Evolutionary conservation across 2,888 invertebrate genomes (phyloP).

Genomic region (Julus scandinavius): DNA sequence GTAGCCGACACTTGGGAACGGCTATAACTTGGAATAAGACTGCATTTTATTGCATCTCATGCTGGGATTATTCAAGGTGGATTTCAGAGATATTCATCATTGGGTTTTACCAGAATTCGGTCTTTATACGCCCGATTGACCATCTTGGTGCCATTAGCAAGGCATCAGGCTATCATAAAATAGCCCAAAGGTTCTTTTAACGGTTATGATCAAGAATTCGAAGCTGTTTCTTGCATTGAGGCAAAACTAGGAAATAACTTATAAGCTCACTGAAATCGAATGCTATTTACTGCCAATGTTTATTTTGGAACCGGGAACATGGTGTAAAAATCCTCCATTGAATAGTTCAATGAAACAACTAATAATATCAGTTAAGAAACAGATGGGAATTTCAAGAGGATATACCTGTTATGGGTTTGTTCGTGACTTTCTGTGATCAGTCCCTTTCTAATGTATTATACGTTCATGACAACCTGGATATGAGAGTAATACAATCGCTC

Average conservation of each 20-base stretch:
- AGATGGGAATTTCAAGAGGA: not conserved
- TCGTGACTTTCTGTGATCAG: not conserved
- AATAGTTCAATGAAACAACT: not conserved
- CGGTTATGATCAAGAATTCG: not conserved
- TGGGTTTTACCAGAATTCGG: slow-evolving; percentile 15
- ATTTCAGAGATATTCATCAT: slow-evolving; percentile 31
- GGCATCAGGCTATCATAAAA: slow-evolving; percentile 8
- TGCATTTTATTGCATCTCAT: slow-evolving; percentile 35
- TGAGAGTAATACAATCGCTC: too few relatives aligned
- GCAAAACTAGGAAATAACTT: not conserved
- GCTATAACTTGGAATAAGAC: not conserved
- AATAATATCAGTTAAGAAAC: not conserved
- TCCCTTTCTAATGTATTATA: not conserved
- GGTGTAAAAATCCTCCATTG: not conserved
- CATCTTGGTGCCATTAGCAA: not conserved
- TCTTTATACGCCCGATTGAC: not conserved
- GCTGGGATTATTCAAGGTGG: slow-evolving; percentile 43
- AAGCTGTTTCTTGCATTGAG: not conserved
- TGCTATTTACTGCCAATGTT: not conserved
- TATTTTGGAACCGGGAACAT: not conserved
- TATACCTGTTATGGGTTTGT: not conserved
- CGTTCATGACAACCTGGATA: too few relatives aligned
- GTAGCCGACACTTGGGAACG: not conserved
- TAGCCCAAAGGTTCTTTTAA: not conserved
- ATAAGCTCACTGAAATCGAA: not conserved